These are phyloP conservation scores for Spongilla lacustris DNA, from an alignment of 37 sponge, comb jelly and placozoan genomes.

Conservation along the genomic window DNA sequence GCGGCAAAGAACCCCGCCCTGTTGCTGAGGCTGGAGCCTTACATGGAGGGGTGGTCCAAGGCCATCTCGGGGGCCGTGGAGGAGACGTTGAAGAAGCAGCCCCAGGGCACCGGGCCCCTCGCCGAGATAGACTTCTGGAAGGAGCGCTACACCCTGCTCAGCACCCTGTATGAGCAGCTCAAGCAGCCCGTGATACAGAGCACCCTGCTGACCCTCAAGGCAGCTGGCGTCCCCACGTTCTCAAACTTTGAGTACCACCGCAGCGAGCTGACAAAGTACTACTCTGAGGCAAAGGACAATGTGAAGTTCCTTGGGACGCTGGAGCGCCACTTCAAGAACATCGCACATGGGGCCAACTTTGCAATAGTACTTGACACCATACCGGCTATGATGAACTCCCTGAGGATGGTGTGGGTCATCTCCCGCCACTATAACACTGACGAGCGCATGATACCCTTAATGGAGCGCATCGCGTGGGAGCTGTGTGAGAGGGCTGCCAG, in stretches of 20 bases:
- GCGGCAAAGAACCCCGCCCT: constrained; percentile 64
- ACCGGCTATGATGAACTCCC: constrained; percentile 96
- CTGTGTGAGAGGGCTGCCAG: constrained; percentile 87
- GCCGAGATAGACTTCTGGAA: constrained; percentile 98
- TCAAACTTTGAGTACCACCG: constrained; percentile 90
- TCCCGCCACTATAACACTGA: constrained; percentile 98
- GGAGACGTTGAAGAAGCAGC: constrained; percentile 74
- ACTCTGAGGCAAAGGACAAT: constrained; percentile 97
- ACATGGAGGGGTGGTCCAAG: constrained; percentile 84
- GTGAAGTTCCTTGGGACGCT: constrained; percentile 96
- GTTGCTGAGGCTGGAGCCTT: constrained; percentile 69
- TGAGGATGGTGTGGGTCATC: constrained; percentile 99
- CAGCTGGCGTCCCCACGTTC: constrained; percentile 53
- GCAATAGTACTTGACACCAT: constrained; percentile 86
- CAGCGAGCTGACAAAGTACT: constrained; percentile 87
- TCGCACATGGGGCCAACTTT: constrained; percentile 94
- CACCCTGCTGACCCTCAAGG: constrained; percentile 72
- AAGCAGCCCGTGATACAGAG: constrained; percentile 73
- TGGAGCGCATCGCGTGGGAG: constrained; percentile 97
- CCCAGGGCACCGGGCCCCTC: constrained; percentile 90
- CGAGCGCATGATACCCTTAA: constrained; percentile 98
- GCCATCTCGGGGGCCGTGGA: constrained; percentile 81
- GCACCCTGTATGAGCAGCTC: constrained; percentile 93
- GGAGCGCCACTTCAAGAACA: constrained; percentile 98
- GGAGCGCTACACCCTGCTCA: constrained; percentile 85